These are phyloP conservation scores for Simalia tracyae DNA, from an alignment of 2,797 vertebrate genomes.

Conservation along the genomic window DNA sequence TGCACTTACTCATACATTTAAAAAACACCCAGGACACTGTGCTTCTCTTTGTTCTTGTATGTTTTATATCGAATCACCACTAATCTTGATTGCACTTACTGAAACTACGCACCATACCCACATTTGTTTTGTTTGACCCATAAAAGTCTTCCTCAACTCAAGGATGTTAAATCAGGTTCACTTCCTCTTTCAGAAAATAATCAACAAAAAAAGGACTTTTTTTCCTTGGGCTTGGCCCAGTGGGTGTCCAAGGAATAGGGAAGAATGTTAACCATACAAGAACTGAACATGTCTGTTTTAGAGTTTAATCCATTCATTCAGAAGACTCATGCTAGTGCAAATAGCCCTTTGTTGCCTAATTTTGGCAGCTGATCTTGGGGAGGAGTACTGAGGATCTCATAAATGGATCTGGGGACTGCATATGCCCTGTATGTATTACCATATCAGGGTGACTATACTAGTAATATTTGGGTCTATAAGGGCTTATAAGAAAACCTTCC, in stretches of 20 bases:
- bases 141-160: conserved; percentile 4
- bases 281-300: background rate
- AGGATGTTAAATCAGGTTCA: background rate
- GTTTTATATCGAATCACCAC: too few species aligned
- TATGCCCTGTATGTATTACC: background rate
- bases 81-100: background rate
- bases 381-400: background rate
- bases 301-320: background rate
- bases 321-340: background rate
- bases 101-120: background rate
- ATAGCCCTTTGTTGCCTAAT: background rate
- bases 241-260: background rate
- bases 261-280: background rate
- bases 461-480: background rate
- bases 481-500: background rate
- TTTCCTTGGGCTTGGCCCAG: background rate
- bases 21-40: background rate
- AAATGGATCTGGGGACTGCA: background rate
- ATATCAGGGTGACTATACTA: background rate
- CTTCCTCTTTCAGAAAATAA: background rate
- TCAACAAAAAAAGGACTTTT: background rate
- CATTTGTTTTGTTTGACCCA: background rate
- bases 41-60: background rate
- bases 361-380: background rate
- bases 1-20: background rate